These are phyloP conservation scores for Morpho achilles DNA, from an alignment of 2,888 invertebrate genomes.

Conservation along the genomic window DNA sequence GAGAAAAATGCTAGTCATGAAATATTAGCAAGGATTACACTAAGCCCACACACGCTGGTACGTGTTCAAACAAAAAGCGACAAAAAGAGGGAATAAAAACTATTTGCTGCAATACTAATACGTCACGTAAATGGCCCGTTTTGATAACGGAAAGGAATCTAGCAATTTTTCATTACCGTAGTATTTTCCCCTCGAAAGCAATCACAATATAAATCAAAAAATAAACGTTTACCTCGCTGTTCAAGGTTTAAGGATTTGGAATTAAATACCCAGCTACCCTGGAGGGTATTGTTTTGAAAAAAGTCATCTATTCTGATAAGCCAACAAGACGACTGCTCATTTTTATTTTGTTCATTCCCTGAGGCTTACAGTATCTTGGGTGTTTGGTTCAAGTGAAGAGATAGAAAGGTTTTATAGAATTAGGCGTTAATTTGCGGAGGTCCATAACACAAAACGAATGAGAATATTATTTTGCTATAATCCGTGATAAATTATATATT, in stretches of 20 bases:
- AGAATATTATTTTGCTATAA: too few relatives aligned
- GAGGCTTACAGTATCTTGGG: slow-evolving; percentile 64
- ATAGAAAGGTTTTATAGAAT: background rate
- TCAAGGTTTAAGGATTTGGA: slow-evolving; percentile 44
- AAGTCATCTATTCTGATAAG: slow-evolving; percentile 77
- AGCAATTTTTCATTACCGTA: slow-evolving; percentile 25
- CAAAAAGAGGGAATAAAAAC: slow-evolving; percentile 38
- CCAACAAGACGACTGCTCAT: slow-evolving; percentile 73
- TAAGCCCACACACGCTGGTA: slow-evolving; percentile 60
- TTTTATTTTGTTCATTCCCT: slow-evolving; percentile 75
- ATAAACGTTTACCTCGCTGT: slow-evolving; percentile 26
- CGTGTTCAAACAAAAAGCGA: slow-evolving; percentile 51
- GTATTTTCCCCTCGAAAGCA: slow-evolving; percentile 22
- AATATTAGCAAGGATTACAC: slow-evolving; percentile 25
- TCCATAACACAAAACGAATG: too few relatives aligned
- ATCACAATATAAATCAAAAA: slow-evolving; percentile 34
- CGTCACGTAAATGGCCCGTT: slow-evolving; percentile 41
- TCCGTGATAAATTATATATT: too few relatives aligned
- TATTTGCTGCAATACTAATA: slow-evolving; percentile 41
- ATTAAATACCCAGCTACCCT: slow-evolving; percentile 51
- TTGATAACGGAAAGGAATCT: slow-evolving; percentile 32
- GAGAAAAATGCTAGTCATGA: slow-evolving; percentile 12
- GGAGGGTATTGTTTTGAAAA: slow-evolving; percentile 60
- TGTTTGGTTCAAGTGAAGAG: slow-evolving; percentile 35
- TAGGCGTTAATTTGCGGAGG: too few relatives aligned